Evolutionary conservation across 2,888 invertebrate species (phyloP).

Genomic region (Spisula solida): DNA sequence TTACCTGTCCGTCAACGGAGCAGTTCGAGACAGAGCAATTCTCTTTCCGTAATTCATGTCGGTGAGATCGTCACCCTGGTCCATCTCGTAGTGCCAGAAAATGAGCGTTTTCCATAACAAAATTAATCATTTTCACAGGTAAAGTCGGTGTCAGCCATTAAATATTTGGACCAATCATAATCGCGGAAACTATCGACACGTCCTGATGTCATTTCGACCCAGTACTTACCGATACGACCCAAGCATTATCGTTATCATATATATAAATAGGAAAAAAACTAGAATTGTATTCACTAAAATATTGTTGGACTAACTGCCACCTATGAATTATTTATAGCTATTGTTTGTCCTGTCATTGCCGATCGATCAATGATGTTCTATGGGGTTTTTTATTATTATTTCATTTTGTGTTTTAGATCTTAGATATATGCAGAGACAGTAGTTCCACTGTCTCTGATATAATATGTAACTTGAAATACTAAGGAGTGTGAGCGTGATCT

Average conservation of each 20-base stretch:
- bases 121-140: conserved; percentile 36
- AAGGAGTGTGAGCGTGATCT: too few species aligned
- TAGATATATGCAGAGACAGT: too few species aligned
- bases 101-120: neutral
- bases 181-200: neutral
- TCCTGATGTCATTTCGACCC: neutral
- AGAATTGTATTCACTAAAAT: too few species aligned
- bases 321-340: too few species aligned
- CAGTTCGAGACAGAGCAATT: conserved; percentile 72
- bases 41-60: conserved; percentile 77
- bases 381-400: too few species aligned
- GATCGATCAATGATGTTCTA: too few species aligned
- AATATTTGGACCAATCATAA: conserved; percentile 24
- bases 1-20: conserved; percentile 64
- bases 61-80: conserved; percentile 19
- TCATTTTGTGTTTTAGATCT: too few species aligned
- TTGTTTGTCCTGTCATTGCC: too few species aligned
- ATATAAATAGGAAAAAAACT: too few species aligned
- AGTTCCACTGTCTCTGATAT: too few species aligned
- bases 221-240: neutral
- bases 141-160: conserved; percentile 36
- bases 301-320: too few species aligned
- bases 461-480: too few species aligned
- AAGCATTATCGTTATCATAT: neutral
- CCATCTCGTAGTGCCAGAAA: conserved; percentile 22